Conservation (phyloP, 2,113 vertebrate genomes). For the Agapornis roseicollis region DNA sequence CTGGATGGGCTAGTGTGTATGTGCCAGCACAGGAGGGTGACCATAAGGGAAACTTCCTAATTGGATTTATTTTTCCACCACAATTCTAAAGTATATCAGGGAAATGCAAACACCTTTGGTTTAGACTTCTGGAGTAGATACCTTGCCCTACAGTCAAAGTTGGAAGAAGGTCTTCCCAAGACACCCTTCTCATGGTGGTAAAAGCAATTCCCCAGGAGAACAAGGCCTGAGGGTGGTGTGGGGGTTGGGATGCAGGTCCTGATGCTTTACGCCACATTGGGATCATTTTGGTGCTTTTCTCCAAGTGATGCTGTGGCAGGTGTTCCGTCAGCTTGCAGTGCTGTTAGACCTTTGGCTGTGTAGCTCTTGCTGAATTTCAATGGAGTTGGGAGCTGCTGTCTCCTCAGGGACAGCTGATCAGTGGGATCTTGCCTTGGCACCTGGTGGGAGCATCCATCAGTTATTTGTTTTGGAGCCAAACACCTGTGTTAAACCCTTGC, state of each 20-base stretch:
- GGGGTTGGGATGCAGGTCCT: background rate
- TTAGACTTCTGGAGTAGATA: background rate
- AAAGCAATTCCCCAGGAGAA: background rate
- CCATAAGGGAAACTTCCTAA: background rate
- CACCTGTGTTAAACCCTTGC: background rate
- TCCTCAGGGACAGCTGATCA: background rate
- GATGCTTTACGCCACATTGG: background rate
- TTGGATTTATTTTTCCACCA: background rate
- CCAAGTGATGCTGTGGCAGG: background rate
- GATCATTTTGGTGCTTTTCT: background rate
- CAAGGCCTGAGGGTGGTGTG: background rate
- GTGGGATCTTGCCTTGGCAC: background rate
- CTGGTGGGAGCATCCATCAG: background rate
- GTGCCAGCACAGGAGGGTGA: background rate
- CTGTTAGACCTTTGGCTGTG: background rate
- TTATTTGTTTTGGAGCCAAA: background rate
- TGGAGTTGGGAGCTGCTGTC: background rate
- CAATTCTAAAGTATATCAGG: background rate
- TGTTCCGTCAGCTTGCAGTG: background rate
- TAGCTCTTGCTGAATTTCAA: background rate
- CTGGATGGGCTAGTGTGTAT: background rate
- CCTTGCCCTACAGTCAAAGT: background rate
- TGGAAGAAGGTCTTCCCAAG: background rate
- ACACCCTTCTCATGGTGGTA: background rate
- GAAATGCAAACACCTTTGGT: background rate